These are phyloP conservation scores for Syndactyla subalaris DNA, from an alignment of 2,797 vertebrate species.

Conservation along the genomic window DNA sequence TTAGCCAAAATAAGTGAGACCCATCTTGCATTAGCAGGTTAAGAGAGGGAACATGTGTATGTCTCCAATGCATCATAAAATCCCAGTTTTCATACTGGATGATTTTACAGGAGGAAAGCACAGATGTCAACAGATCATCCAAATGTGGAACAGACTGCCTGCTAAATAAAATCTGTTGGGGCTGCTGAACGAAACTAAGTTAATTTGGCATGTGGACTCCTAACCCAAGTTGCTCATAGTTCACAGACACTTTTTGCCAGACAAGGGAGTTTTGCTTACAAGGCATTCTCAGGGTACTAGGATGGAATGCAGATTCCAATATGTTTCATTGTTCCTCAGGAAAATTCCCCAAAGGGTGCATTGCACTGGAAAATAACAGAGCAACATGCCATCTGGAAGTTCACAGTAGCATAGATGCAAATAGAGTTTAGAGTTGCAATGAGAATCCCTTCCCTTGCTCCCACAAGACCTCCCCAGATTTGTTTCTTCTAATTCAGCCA, in stretches of 20 bases:
- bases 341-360: conserved; percentile 16
- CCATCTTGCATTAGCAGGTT: background rate
- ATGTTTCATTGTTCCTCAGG: background rate
- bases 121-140: conserved; percentile 8
- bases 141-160: conserved; percentile 18
- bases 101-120: background rate
- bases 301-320: conserved; percentile 12
- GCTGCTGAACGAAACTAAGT: background rate
- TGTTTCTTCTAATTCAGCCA: background rate
- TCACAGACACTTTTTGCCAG: background rate
- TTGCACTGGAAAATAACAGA: background rate
- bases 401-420: background rate
- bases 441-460: background rate
- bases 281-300: background rate
- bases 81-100: background rate
- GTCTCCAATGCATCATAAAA: background rate
- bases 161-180: conserved; percentile 49
- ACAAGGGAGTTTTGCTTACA: conserved; percentile 35
- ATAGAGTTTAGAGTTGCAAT: background rate
- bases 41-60: background rate
- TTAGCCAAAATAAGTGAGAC: background rate
- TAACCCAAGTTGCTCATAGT: conserved; percentile 38
- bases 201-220: conserved; percentile 51
- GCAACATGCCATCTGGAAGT: conserved; percentile 30
- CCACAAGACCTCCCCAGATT: background rate